A percentile compares a stretch with the other conserved stretches of the same genome.
These are phyloP conservation scores for Isaurus tuberculatus DNA, from an alignment of 92 coral and sea anemone genomes.

Conservation along the genomic window DNA sequence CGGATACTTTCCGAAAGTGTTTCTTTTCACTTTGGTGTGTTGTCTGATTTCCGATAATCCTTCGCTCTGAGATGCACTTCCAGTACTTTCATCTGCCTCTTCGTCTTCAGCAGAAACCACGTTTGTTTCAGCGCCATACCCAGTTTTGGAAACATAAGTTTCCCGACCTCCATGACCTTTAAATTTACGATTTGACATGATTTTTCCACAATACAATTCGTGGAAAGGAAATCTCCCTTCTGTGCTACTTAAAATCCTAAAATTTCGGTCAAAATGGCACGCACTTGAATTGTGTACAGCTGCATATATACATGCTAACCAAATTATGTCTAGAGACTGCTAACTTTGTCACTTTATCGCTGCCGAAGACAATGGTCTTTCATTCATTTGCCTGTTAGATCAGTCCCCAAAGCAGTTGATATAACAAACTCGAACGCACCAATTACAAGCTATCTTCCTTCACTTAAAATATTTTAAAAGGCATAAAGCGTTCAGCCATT, in stretches of 20 bases:
- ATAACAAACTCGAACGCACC: slow-evolving; percentile 38
- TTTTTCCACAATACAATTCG: neutral
- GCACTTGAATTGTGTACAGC: neutral
- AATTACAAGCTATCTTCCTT: slow-evolving; percentile 29
- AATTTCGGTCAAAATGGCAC: neutral
- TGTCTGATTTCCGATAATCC: slow-evolving; percentile 23
- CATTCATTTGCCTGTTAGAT: slow-evolving; percentile 27
- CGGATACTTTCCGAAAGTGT: neutral
- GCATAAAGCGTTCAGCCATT: slow-evolving; percentile 19
- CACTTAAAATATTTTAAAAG: slow-evolving; percentile 5
- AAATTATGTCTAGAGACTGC: neutral
- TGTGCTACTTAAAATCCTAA: neutral
- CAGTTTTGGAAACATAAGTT: neutral
- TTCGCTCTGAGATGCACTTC: neutral
- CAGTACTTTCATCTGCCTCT: slow-evolving; percentile 15
- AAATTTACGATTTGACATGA: slow-evolving; percentile 23
- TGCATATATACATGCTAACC: neutral
- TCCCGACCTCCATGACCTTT: slow-evolving; percentile 26
- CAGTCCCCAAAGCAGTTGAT: slow-evolving; percentile 26
- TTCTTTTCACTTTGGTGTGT: slow-evolving; percentile 17
- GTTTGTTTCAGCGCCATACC: neutral
- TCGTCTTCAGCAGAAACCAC: neutral
- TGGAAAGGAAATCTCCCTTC: neutral
- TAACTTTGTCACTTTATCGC: slow-evolving; percentile 2
- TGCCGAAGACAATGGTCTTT: slow-evolving; percentile 11